These are phyloP conservation scores for Cyphomyrus discorhynchus DNA, from an alignment of 2,113 vertebrate species.

Conservation along the genomic window DNA sequence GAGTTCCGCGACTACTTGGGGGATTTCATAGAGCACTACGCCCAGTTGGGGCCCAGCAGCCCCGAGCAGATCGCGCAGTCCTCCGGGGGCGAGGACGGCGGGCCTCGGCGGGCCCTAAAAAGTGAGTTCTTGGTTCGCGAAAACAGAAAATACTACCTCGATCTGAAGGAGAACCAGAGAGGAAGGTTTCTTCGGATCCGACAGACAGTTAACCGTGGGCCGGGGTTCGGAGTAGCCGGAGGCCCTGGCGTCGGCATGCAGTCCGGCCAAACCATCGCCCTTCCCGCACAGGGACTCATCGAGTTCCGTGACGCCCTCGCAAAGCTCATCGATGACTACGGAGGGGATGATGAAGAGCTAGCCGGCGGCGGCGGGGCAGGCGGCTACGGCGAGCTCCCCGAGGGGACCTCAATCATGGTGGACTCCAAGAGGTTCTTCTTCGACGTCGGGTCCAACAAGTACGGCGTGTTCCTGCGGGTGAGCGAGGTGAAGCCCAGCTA, in stretches of 20 bases:
- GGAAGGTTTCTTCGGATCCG: slow-evolving; percentile 80
- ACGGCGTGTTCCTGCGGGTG: slow-evolving; percentile 89
- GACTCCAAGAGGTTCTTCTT: slow-evolving; percentile 96
- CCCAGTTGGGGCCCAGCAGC: slow-evolving; percentile 83
- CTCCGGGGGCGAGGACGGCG: slow-evolving; percentile 70
- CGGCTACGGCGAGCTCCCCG: slow-evolving; percentile 82
- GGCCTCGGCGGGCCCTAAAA: slow-evolving; percentile 78
- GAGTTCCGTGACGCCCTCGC: slow-evolving; percentile 92
- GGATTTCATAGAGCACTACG: slow-evolving; percentile 88
- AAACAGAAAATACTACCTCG: slow-evolving; percentile 88
- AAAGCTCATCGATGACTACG: slow-evolving; percentile 92
- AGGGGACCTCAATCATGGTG: slow-evolving; percentile 91
- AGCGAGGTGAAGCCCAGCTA: slow-evolving; percentile 96
- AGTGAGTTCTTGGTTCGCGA: slow-evolving; percentile 82
- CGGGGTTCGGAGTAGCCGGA: slow-evolving; percentile 69
- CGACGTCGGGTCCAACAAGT: slow-evolving; percentile 96
- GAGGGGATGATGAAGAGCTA: slow-evolving; percentile 83
- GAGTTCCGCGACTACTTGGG: slow-evolving; percentile 90
- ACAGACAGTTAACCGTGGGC: slow-evolving; percentile 79
- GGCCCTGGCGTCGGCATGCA: slow-evolving; percentile 71
- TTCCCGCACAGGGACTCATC: slow-evolving; percentile 88
- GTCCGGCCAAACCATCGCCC: slow-evolving; percentile 87
- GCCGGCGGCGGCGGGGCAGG: slow-evolving; percentile 68
- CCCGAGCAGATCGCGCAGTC: slow-evolving; percentile 84
- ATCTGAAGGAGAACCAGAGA: slow-evolving; percentile 86